Base-by-base conservation (phyloP, 2,113 vertebrate genomes). In the Coracopsis vasa region DNA sequence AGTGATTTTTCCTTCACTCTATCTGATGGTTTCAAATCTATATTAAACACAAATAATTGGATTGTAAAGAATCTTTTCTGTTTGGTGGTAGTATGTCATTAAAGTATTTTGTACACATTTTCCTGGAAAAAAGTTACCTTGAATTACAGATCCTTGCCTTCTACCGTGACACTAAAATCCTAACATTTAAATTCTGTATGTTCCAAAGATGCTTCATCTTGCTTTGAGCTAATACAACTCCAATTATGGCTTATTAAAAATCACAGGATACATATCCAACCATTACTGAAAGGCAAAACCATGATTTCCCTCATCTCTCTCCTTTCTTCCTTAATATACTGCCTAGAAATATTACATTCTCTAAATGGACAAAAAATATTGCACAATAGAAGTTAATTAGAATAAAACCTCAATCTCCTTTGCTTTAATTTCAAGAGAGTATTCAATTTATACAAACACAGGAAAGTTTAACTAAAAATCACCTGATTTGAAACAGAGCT, bases 381-480 rank as follows among this genome's bases (percentile, higher is more conserved):
- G 58, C 58, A 85, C 58, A 81, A 82, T 8, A 85, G 62, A 93
- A 92, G 44, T 47, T 95, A 92, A 94, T 87, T 60, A 93, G 83
- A 90, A 87, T 78, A 45, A 61, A 74, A 77, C 2, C 5, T 1
- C 24, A 70, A 92, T 73, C 58, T 89, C 65, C 61, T 75, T 84
- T 71, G 73, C 66, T 92, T 91, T 93, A 75, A 91, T 88, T 94
- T 93, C 70, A 87, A 95, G 87, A 94, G 66, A 39, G 86, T 60
- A 86, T 84, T 84, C 27, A 61, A 75, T 48, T 87, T 90, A 66
- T 85, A 44, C 35, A 84, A 95, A 66, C n/a, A 69, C 47, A 89
- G 31, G 41, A 35, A 94, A 75, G 48, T 93, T 80, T 94, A 96
- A 93, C 81, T 93, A 94, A 94, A 94, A 96, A 82, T 90, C 37